These are phyloP conservation scores for Lateolabrax maculatus DNA, from an alignment of 2,797 vertebrate species.

Conservation along the genomic window DNA sequence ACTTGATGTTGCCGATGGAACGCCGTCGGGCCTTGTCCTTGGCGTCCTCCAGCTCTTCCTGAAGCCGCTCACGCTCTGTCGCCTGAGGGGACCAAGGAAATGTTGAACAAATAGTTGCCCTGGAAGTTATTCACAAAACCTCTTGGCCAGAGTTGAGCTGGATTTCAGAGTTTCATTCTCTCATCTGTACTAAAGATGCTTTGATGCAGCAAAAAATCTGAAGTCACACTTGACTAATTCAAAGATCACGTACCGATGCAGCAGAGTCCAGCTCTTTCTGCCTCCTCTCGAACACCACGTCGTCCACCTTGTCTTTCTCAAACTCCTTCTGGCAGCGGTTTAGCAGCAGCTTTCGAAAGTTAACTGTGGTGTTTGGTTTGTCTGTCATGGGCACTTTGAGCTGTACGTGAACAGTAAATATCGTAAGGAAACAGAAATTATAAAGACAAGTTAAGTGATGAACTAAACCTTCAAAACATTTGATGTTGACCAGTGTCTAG, in stretches of 20 bases:
- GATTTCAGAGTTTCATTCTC: not conserved
- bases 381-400: slow-evolving; percentile 97
- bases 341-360: slow-evolving; percentile 96
- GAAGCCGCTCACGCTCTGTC: slow-evolving; percentile 92
- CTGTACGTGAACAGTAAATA: slow-evolving; percentile 72
- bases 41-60: slow-evolving; percentile 94
- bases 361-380: slow-evolving; percentile 94
- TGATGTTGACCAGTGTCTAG: not conserved
- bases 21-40: slow-evolving; percentile 96
- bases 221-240: not conserved
- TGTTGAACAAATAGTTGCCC: not conserved
- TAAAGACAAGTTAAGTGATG: not conserved
- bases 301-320: slow-evolving; percentile 97
- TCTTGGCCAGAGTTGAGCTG: not conserved
- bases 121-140: too few species aligned
- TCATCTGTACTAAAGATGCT: not conserved
- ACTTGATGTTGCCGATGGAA: slow-evolving; percentile 98
- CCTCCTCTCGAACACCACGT: slow-evolving; percentile 97
- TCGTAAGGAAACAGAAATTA: not conserved
- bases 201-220: not conserved
- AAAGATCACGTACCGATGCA: slow-evolving; percentile 84
- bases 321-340: slow-evolving; percentile 99
- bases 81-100: slow-evolving; percentile 76
- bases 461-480: not conserved
- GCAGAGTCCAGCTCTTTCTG: slow-evolving; percentile 97